Conservation (phyloP, 2,888 invertebrate genomes). For the Drosophila pseudotalamancana region DNA sequence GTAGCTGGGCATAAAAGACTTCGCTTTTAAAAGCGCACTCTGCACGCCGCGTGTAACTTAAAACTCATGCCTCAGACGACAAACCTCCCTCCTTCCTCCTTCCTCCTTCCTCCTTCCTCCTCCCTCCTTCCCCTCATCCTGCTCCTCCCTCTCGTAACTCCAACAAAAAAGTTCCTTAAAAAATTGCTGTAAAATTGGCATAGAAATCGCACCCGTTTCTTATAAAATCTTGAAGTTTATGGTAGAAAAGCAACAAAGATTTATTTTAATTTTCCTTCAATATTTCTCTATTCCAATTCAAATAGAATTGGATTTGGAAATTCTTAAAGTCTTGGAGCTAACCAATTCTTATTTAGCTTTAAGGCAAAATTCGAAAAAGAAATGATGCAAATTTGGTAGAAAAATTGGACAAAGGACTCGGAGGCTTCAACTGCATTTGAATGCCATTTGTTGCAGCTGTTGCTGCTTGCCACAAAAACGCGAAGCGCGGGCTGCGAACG, state of each 20-base stretch:
- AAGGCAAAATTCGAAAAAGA: background rate
- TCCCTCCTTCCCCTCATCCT: background rate
- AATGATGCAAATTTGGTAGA: slow-evolving; percentile 5
- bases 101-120: background rate
- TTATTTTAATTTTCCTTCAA: too few species aligned
- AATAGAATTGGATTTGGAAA: too few species aligned
- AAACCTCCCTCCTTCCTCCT: background rate
- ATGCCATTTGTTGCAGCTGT: slow-evolving; percentile 72
- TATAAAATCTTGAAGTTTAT: background rate
- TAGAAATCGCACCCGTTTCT: background rate
- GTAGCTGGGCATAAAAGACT: slow-evolving; percentile 61
- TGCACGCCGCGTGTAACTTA: slow-evolving; percentile 49
- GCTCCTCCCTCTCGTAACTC: background rate
- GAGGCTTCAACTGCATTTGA: slow-evolving; percentile 56
- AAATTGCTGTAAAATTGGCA: background rate
- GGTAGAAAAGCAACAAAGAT: too few species aligned
- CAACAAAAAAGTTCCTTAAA: background rate
- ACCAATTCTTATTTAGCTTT: background rate
- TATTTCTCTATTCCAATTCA: too few species aligned
- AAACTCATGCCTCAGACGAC: slow-evolving; percentile 31
- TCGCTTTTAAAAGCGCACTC: slow-evolving; percentile 62
- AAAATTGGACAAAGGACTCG: slow-evolving; percentile 49
- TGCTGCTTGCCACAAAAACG: slow-evolving; percentile 46
- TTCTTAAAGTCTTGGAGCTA: background rate
- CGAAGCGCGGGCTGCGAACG: slow-evolving; percentile 20